Conservation (phyloP, 2,888 invertebrate species). For the Dioctria linearis region DNA sequence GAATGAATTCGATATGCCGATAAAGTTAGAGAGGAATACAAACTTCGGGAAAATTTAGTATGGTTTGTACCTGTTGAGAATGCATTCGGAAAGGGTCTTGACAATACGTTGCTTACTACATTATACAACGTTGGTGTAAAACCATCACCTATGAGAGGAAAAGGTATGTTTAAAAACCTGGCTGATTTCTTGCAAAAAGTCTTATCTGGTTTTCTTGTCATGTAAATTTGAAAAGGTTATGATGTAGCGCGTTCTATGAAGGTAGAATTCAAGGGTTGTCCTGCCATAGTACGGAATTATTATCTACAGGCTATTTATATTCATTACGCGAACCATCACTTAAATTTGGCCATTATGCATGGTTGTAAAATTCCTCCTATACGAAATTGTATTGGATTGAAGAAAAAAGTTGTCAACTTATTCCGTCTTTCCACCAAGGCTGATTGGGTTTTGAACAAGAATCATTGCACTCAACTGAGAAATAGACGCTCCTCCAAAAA, state of each 20-base stretch:
- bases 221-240: neutral
- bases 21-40: neutral
- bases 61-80: neutral
- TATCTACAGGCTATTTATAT: neutral
- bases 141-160: neutral
- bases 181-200: neutral
- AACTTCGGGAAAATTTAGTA: neutral
- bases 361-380: neutral
- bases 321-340: neutral
- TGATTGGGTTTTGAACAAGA: neutral
- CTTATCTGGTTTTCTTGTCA: neutral
- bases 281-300: conserved; percentile 1
- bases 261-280: neutral
- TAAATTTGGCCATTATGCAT: conserved; percentile 28
- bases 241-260: neutral
- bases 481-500: conserved; percentile 14
- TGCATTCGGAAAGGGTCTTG: neutral
- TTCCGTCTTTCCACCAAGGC: neutral
- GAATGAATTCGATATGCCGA: neutral
- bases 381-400: too few relatives aligned
- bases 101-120: neutral
- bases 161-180: neutral
- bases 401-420: too few relatives aligned
- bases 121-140: neutral
- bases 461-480: neutral